Base-by-base conservation (phyloP, 35 echinoderm and acorn worm genomes). In the Stichopus chloronotus region DNA sequence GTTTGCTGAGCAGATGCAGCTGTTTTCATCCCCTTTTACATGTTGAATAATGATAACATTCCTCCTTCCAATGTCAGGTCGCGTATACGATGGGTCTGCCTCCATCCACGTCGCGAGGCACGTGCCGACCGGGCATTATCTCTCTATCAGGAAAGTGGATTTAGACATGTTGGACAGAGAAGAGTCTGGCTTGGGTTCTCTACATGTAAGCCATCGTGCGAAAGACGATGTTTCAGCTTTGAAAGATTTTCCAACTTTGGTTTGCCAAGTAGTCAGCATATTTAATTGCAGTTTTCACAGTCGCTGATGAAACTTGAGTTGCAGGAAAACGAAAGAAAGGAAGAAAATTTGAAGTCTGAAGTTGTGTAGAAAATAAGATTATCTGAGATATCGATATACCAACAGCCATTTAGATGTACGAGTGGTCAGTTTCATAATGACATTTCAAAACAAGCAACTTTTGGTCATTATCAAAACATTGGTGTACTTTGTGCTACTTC, bases 101-200 rank as follows among this genome's bases (percentile, higher is more conserved):
- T 91, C 90, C 16, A 91, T 91, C 58, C 90, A 91, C 57, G 90
- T 91, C 21, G 90, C 90, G 52, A 77, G 76, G 10, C 90, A 91
- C 63, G 76, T 78, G 8, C 72, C 90, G 17, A 91, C 52, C 6
- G 90, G 90, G 16, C 69, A 72, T 57, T 91, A 91, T 25, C 17
- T 91, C 52, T 91, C 90, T 9, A 58, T 91, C 54, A 91, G 30
- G 72, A 91, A 91, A 91, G 90, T 91, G n/a, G 90, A 91, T 55
- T 65, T 91, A 23, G 90, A 91, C 58, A 91, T 91, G 90, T 53
- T 91, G 24, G 90, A 91, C 53, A 74, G 90, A 59, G 71, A 91
- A 56, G 76, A 91, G 58, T 78, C 71, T 56, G 90, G 90, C 11
- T 25, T 91, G n/a, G 58, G 90, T 22, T 91, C 71, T 52, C 19